Evolutionary conservation across 2,888 invertebrate species (phyloP), one percentile per base, ranked within the genome.

Genomic region (Lepidonotus clava): DNA sequence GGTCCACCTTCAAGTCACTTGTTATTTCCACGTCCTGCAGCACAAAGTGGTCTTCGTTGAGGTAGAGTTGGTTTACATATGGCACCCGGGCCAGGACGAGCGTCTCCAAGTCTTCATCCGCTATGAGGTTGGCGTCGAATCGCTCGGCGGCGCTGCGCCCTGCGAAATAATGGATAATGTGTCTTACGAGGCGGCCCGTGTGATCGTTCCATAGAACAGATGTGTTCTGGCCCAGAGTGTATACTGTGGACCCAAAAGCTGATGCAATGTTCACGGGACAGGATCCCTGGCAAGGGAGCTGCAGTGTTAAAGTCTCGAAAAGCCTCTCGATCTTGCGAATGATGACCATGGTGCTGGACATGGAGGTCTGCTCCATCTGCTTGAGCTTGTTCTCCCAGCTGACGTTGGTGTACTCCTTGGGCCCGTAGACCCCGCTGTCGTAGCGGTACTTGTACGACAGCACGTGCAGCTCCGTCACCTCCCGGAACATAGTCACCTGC

Each of bases 301-400:
- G 87, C n/a, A 90, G 38, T 6, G 87, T 83, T 34, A 90, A 85
- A 18, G 87, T 83, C 53, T 90, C 90, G 86, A 90, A 89, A n/a
- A 90, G 86, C 21, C 89, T 53, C 46, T 89, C 89, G 36, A 90
- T 77, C 83, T 89, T 89, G 71, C 88, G 88, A 40, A 88, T 71
- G 18, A 85, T 85, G n/a, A 56, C 53, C 53, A 87, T 84, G 0
- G 86, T 86, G 51, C 85, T 85, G 18, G 86, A 41, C 46, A 51
- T 40, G 34, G 51, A 2, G 41, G 41, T 38, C 34, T 46, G 56
- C 67, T 83, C 83, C 46, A 83, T 56, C n/a, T 71, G 88, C 28
- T 86, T 86, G 51, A 24, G 56, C 51, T 41, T 40, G 32, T 84
- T 40, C 28, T 76, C 76, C 87, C 80, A 34, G 77, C 86, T 28